Evolutionary conservation across 2,888 invertebrate species (phyloP).

Genomic region (Caenorhabditis angaria): DNA sequence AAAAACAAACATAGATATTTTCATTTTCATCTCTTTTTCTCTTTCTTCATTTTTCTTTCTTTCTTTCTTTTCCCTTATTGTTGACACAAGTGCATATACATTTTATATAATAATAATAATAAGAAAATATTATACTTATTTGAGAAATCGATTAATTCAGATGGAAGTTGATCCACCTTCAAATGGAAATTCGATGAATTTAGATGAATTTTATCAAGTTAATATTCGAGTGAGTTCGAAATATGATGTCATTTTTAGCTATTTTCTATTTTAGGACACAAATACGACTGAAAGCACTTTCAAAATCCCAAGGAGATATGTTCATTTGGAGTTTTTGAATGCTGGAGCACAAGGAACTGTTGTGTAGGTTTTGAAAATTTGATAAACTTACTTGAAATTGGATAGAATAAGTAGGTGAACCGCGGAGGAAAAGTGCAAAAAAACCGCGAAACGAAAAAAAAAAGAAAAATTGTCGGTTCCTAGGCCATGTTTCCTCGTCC

Average conservation of each 20-base stretch:
- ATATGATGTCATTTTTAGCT: no score
- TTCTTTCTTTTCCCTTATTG: background rate
- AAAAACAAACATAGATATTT: no score
- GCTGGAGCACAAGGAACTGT: conserved; percentile 63
- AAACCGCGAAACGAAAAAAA: no score
- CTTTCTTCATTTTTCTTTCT: no score
- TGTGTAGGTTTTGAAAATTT: conserved; percentile 40
- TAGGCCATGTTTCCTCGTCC: no score
- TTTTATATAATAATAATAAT: background rate
- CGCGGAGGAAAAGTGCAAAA: no score
- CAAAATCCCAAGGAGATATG: conserved; percentile 51
- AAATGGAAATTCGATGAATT: background rate
- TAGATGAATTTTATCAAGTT: conserved; percentile 7
- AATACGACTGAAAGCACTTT: conserved; percentile 31
- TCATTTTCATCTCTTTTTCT: no score
- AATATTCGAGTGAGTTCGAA: conserved; percentile 4
- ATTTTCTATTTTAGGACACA: conserved; percentile 27
- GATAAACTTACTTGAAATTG: background rate
- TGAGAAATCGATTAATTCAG: background rate
- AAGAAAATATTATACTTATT: background rate
- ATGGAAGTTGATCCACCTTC: background rate
- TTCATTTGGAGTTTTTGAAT: conserved; percentile 50
- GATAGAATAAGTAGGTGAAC: no score
- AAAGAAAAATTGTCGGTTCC: no score
- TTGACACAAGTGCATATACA: background rate